A percentile compares a stretch with the other conserved stretches of the same genome.
Evolutionary conservation across 2,797 vertebrate genomes (phyloP).

Genomic region (Alauda arvensis): DNA sequence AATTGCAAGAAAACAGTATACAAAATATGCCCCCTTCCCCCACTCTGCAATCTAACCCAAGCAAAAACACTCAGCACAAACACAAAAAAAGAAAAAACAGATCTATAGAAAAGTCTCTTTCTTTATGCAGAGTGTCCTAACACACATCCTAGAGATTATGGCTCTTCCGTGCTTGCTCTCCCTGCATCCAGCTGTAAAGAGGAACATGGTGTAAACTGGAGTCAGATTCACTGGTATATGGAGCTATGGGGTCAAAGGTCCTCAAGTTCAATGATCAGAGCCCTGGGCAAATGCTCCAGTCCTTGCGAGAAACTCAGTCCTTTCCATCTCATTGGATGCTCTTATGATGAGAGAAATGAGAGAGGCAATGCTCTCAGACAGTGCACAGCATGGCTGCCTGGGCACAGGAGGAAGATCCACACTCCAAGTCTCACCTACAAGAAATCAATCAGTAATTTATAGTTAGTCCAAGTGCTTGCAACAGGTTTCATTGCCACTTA

Average conservation of each 20-base stretch:
- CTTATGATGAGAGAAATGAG: neutral
- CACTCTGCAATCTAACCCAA: neutral
- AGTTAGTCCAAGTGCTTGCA: neutral
- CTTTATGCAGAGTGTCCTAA: neutral
- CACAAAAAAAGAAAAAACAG: neutral
- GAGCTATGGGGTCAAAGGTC: neutral
- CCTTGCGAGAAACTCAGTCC: neutral
- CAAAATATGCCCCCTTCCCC: neutral
- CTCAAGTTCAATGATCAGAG: neutral
- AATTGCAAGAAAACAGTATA: constrained; percentile 4
- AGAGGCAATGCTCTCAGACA: neutral
- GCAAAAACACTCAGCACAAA: neutral
- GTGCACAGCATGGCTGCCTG: neutral
- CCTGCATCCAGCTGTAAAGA: neutral
- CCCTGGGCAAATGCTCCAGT: neutral
- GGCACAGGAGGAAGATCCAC: neutral
- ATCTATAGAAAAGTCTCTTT: neutral
- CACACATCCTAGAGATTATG: neutral
- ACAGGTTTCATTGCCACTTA: neutral
- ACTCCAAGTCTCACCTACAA: neutral
- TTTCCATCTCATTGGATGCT: neutral
- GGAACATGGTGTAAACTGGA: neutral
- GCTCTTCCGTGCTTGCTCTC: neutral
- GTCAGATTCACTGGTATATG: neutral
- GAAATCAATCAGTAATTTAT: neutral